A percentile compares a stretch with the other conserved stretches of the same genome.
Conservation (phyloP, 1,140 invertebrate genomes). For the Drosophila gunungcola region DNA sequence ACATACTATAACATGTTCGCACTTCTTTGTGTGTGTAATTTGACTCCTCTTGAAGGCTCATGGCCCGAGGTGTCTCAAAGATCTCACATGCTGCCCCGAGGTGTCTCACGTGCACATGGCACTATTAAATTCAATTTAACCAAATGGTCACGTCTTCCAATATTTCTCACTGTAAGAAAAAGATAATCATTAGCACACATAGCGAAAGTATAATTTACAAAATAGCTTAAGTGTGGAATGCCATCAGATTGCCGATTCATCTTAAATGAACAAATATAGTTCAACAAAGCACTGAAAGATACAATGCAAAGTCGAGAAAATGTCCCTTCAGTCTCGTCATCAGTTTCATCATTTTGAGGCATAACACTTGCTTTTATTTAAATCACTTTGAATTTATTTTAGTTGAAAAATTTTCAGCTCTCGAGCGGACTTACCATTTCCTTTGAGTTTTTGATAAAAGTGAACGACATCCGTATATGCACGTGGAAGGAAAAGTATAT, state of each 20-base stretch:
- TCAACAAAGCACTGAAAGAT: conserved; percentile 64
- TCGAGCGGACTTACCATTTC: conserved; percentile 51
- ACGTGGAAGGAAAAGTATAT: conserved; percentile 40
- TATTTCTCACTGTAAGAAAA: conserved; percentile 35
- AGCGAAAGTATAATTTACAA: background rate
- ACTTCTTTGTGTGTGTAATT: no score
- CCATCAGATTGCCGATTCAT: conserved; percentile 76
- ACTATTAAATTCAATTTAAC: conserved; percentile 1
- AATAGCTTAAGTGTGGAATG: background rate
- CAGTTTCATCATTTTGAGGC: conserved; percentile 74
- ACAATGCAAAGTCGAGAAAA: conserved; percentile 54
- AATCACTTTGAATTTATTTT: background rate
- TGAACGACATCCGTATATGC: conserved; percentile 10
- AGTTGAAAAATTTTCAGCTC: background rate
- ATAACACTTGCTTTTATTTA: conserved; percentile 1
- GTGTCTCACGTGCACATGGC: conserved; percentile 16
- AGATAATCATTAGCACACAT: background rate
- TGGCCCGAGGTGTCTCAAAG: background rate
- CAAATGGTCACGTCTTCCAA: background rate
- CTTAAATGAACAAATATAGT: conserved; percentile 73
- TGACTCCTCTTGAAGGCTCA: background rate
- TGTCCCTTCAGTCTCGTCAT: conserved; percentile 77
- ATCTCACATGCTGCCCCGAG: conserved; percentile 1
- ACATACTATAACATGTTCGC: no score
- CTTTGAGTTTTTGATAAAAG: conserved; percentile 24